Evolutionary conservation across 1,140 invertebrate genomes (phyloP).

Genomic region (Zaprionus tsacasi): DNA sequence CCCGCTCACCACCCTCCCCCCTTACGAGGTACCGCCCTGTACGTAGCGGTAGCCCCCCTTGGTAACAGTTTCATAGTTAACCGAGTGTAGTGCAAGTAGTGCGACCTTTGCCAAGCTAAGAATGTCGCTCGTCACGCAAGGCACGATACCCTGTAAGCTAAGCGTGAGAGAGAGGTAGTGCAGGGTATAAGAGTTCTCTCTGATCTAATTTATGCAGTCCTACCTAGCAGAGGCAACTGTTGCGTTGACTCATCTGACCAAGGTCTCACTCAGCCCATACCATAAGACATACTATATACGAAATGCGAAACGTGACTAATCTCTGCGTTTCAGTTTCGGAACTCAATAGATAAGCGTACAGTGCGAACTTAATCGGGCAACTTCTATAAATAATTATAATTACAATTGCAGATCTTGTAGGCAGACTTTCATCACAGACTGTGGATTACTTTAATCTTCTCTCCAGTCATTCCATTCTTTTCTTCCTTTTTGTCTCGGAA

Average conservation of each 20-base stretch:
- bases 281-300: not conserved
- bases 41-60: not conserved
- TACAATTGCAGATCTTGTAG: not conserved
- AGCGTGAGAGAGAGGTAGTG: not conserved
- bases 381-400: conserved; percentile 3
- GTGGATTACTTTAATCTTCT: not conserved
- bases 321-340: not conserved
- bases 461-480: no score
- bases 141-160: conserved; percentile 27
- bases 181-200: no score
- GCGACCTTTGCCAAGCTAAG: conserved; percentile 42
- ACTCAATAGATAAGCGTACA: not conserved
- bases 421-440: not conserved
- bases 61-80: conserved; percentile 52
- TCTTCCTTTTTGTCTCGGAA: no score
- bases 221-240: no score
- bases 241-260: conserved; percentile 36
- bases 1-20: no score
- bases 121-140: conserved; percentile 41
- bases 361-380: not conserved
- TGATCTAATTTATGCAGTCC: no score
- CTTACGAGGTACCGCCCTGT: not conserved
- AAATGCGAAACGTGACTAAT: conserved; percentile 21
- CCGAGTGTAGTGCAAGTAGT: conserved; percentile 7
- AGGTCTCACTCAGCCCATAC: not conserved